These are phyloP conservation scores for Ypsolopha scabrella DNA, from an alignment of 2,888 invertebrate genomes.

Conservation along the genomic window DNA sequence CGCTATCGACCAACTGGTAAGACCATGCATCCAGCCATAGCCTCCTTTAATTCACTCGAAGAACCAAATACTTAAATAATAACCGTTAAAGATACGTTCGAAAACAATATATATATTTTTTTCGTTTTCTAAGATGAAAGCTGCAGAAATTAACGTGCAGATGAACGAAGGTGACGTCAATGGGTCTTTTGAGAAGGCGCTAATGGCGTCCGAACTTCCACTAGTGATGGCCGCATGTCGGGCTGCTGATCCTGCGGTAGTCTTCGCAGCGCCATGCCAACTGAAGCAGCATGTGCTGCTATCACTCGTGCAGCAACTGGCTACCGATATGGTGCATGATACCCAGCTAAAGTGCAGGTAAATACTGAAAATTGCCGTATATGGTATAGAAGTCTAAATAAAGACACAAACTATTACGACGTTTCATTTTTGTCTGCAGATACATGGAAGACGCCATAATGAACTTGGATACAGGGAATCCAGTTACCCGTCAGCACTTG, in stretches of 20 bases:
- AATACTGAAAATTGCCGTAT: not conserved
- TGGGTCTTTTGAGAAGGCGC: constrained; percentile 91
- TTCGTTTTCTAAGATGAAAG: no score
- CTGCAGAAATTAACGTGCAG: constrained; percentile 77
- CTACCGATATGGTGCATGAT: constrained; percentile 87
- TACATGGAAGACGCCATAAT: constrained; percentile 84
- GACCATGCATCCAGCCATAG: not conserved
- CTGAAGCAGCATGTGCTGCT: constrained; percentile 91
- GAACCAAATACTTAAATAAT: no score
- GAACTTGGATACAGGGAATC: constrained; percentile 75
- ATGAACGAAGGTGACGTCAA: constrained; percentile 81
- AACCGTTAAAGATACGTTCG: no score
- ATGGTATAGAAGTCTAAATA: no score
- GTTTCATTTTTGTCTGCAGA: constrained; percentile 23
- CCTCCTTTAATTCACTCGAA: no score
- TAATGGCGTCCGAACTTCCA: constrained; percentile 87
- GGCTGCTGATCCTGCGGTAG: constrained; percentile 81
- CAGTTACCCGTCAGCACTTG: constrained; percentile 79
- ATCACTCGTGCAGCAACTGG: constrained; percentile 94
- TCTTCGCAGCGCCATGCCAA: constrained; percentile 81
- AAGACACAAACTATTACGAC: no score
- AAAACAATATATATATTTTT: no score
- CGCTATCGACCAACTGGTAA: constrained; percentile 42
- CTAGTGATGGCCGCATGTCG: constrained; percentile 91
- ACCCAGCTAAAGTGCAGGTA: constrained; percentile 67